phyloP scores from a whole-genome alignment of 2,797 vertebrate genomes.

The Eulemur albifrons region DNA sequence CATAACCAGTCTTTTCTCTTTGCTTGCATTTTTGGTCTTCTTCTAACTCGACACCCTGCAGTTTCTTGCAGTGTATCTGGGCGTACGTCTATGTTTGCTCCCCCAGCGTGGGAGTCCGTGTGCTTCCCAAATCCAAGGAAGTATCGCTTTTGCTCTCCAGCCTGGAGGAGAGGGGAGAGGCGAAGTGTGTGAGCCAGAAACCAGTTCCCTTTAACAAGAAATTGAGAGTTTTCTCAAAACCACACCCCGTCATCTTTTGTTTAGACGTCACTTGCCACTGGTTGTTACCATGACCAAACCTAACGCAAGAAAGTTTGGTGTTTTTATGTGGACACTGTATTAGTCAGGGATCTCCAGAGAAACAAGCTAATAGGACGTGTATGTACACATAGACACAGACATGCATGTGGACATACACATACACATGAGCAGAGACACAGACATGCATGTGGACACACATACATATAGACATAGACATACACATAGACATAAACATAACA shows the following conservation, averaged over 20 bases:
- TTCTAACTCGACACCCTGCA: neutral
- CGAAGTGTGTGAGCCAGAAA: neutral
- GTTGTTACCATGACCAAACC: neutral
- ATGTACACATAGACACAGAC: neutral
- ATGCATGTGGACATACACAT: neutral
- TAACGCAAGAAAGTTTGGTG: neutral
- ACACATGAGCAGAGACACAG: no score
- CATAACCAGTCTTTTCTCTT: neutral
- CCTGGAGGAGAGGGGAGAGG: neutral
- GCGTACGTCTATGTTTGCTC: neutral
- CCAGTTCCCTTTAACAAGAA: neutral
- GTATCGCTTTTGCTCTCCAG: accelerated
- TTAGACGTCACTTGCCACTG: neutral
- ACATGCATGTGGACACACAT: neutral
- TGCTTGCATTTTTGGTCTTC: no score
- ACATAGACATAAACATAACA: neutral
- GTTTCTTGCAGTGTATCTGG: no score
- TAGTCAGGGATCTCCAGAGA: neutral
- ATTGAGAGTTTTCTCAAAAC: neutral
- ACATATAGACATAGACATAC: neutral
- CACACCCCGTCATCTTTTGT: neutral
- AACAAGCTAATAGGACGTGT: neutral
- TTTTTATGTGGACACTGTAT: neutral
- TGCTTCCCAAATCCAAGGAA: neutral
- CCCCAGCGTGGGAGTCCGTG: accelerated